Conservation (phyloP, 2,888 invertebrate species). For the Hyposoter dolosus region DNA sequence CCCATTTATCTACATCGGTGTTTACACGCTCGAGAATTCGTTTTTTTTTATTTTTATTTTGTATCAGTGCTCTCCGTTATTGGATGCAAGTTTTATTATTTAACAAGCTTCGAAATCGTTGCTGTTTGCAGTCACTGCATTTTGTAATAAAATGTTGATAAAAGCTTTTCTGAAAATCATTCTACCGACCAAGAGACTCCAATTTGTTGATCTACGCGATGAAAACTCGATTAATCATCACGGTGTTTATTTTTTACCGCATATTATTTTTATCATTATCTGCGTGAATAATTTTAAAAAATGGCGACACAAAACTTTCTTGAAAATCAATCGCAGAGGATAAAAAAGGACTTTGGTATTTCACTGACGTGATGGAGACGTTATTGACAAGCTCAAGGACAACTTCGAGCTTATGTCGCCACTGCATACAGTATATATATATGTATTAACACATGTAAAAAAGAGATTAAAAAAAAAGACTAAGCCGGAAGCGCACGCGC, state of each 20-base stretch:
- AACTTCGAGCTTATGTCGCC: slow-evolving; percentile 21
- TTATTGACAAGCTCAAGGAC: slow-evolving; percentile 46
- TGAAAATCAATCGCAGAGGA: neutral
- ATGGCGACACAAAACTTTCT: neutral
- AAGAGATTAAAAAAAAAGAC: slow-evolving; percentile 31
- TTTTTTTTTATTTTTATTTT: neutral
- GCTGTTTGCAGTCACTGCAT: neutral
- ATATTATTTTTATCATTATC: neutral
- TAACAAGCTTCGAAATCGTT: neutral
- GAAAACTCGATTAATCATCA: neutral
- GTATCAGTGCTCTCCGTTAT: neutral
- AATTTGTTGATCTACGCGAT: neutral
- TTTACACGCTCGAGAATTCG: slow-evolving; percentile 14
- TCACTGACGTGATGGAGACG: slow-evolving; percentile 9
- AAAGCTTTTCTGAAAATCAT: neutral
- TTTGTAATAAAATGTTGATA: neutral
- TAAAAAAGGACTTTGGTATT: neutral
- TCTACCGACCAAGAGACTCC: neutral
- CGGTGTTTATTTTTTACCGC: neutral
- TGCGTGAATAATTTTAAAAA: neutral
- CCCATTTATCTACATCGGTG: slow-evolving; percentile 23
- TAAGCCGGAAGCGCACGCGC: slow-evolving; percentile 77
- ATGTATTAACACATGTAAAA: slow-evolving; percentile 1
- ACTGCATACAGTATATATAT: slow-evolving; percentile 14
- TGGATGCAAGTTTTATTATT: neutral